These are phyloP conservation scores for Clunio marinus DNA, from an alignment of 2,888 invertebrate species.

Conservation along the genomic window DNA sequence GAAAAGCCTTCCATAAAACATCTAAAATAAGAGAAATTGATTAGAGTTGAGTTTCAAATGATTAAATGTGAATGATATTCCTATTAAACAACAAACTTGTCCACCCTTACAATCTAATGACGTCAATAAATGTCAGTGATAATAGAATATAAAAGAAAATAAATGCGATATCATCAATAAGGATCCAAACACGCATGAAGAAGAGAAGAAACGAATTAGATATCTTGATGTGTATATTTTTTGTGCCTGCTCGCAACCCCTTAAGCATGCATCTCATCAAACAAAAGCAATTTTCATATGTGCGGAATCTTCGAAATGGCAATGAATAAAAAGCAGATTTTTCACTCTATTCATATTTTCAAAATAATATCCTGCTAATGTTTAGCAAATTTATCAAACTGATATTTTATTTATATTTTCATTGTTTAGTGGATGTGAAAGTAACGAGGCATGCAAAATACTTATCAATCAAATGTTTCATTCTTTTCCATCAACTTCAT, in stretches of 20 bases:
- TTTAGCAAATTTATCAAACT: conserved; percentile 12
- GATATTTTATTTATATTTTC: background rate
- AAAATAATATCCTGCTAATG: background rate
- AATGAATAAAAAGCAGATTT: background rate
- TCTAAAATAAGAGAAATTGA: background rate
- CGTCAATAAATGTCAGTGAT: conserved; percentile 23
- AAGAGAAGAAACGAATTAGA: background rate
- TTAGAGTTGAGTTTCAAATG: background rate
- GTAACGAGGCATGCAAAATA: conserved; percentile 17
- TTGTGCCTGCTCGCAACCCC: conserved; percentile 14
- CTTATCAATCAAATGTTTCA: conserved; percentile 19
- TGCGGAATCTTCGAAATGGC: background rate
- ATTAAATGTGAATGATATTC: conserved; percentile 28
- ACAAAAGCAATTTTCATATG: conserved; percentile 22
- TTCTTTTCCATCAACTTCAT: background rate
- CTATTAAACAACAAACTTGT: background rate
- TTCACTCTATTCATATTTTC: background rate
- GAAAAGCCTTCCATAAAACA: background rate
- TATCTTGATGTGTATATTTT: no score
- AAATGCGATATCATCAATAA: conserved; percentile 27
- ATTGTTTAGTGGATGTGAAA: background rate
- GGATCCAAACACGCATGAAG: conserved; percentile 9
- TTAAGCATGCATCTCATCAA: conserved; percentile 27
- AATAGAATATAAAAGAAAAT: conserved; percentile 27
- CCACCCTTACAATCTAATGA: conserved; percentile 4